Conservation (phyloP, 2,888 invertebrate genomes). For the Agrenia bidenticulata region DNA sequence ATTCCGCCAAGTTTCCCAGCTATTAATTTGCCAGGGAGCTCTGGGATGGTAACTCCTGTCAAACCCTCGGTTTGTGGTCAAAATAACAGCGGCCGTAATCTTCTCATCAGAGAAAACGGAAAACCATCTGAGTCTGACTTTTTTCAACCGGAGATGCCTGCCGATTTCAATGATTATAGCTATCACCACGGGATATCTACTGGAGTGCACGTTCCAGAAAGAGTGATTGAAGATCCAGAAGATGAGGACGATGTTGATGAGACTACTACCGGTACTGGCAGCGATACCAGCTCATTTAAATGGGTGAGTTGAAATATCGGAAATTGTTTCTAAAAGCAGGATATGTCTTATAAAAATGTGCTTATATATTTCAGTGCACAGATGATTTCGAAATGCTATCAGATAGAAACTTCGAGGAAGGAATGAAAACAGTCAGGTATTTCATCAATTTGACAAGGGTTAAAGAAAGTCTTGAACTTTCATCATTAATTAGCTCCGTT, state of each 20-base stretch:
- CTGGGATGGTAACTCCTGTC: neutral
- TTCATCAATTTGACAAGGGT: too few species aligned
- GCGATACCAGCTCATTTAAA: slow-evolving; percentile 50
- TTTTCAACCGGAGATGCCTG: neutral
- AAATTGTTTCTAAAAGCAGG: too few species aligned
- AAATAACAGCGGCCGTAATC: neutral
- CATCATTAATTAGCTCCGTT: too few species aligned
- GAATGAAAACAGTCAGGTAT: slow-evolving; percentile 23
- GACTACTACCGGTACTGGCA: slow-evolving; percentile 39
- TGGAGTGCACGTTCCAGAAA: neutral
- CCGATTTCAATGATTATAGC: slow-evolving; percentile 10
- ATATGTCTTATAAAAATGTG: neutral
- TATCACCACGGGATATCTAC: slow-evolving; percentile 13
- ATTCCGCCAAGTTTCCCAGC: neutral
- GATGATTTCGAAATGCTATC: slow-evolving; percentile 12
- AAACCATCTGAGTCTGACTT: neutral
- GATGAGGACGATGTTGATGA: slow-evolving; percentile 37
- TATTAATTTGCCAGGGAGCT: neutral
- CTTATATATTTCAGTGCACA: slow-evolving; percentile 19
- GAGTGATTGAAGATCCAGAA: slow-evolving; percentile 18
- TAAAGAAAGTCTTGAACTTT: too few species aligned
- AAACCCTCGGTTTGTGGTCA: neutral
- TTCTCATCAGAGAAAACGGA: neutral
- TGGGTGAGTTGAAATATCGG: slow-evolving; percentile 29
- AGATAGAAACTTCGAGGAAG: slow-evolving; percentile 8